Evolutionary conservation across 2,113 vertebrate genomes (phyloP).

Genomic region (Ptilonorhynchus violaceus): DNA sequence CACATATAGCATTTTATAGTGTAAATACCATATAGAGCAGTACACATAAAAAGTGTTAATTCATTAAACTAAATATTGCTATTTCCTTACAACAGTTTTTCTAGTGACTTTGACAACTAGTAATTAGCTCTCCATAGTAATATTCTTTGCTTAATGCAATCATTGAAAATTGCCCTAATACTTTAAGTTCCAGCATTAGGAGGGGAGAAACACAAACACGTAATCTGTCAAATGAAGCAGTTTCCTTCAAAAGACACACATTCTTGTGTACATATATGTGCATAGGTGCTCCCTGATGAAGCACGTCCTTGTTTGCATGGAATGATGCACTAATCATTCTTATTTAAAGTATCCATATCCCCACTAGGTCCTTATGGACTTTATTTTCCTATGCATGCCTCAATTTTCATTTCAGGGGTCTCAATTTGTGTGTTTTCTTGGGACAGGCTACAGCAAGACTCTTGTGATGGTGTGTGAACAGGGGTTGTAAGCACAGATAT

Average conservation of each 20-base stretch:
- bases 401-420: neutral
- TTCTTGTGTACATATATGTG: neutral
- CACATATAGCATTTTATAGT: slow-evolving; percentile 39
- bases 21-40: slow-evolving; percentile 43
- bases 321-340: slow-evolving; percentile 28
- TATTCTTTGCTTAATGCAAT: slow-evolving; percentile 54
- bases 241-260: slow-evolving; percentile 20
- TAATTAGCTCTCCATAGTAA: slow-evolving; percentile 59
- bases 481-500: neutral
- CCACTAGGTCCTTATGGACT: neutral
- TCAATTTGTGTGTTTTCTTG: neutral
- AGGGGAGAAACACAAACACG: slow-evolving; percentile 41
- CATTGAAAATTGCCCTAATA: slow-evolving; percentile 44
- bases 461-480: neutral
- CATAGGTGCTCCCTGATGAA: neutral
- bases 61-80: slow-evolving; percentile 50
- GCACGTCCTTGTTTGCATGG: neutral
- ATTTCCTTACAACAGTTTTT: slow-evolving; percentile 30
- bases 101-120: slow-evolving; percentile 37
- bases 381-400: neutral
- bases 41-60: slow-evolving; percentile 36
- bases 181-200: slow-evolving; percentile 40
- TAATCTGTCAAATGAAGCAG: slow-evolving; percentile 59
- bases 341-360: slow-evolving; percentile 44
- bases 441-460: neutral